These are phyloP conservation scores for Gonioctena quinquepunctata DNA, from an alignment of 1,140 invertebrate genomes.

Conservation along the genomic window DNA sequence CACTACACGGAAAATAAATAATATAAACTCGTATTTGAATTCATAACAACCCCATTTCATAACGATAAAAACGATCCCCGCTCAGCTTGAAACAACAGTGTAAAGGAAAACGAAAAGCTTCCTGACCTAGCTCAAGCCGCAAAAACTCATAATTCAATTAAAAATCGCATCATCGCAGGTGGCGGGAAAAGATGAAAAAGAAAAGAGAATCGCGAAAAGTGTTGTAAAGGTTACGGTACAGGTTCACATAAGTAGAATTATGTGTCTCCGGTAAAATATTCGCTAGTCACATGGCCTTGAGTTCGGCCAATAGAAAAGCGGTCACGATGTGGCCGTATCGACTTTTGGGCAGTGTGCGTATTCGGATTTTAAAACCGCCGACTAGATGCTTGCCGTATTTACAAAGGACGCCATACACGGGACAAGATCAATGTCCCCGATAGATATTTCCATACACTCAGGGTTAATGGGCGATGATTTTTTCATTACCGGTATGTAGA, in stretches of 20 bases:
- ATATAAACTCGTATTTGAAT: not conserved
- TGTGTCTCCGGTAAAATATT: conserved; percentile 15
- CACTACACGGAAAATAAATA: not conserved
- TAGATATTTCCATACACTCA: not conserved
- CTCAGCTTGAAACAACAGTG: not conserved
- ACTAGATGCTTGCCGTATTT: conserved; percentile 17
- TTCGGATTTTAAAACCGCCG: conserved; percentile 17
- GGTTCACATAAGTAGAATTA: conserved; percentile 5
- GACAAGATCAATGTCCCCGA: conserved; percentile 8
- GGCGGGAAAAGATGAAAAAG: not conserved
- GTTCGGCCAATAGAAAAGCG: conserved; percentile 13
- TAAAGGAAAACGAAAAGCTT: conserved; percentile 1
- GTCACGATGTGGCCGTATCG: conserved; percentile 2
- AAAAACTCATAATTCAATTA: conserved; percentile 14
- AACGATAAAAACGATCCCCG: not conserved
- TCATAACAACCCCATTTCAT: not conserved
- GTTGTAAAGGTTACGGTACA: conserved; percentile 17
- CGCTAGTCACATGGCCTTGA: not conserved
- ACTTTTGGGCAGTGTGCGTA: conserved; percentile 17
- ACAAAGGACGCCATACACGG: conserved; percentile 11
- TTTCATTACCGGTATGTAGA: not conserved
- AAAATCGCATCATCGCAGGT: conserved; percentile 3
- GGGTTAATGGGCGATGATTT: not conserved
- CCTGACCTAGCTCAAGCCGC: conserved; percentile 8
- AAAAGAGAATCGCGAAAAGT: conserved; percentile 16